Conservation (phyloP, 2,797 vertebrate species). For the Salmo trutta region DNA sequence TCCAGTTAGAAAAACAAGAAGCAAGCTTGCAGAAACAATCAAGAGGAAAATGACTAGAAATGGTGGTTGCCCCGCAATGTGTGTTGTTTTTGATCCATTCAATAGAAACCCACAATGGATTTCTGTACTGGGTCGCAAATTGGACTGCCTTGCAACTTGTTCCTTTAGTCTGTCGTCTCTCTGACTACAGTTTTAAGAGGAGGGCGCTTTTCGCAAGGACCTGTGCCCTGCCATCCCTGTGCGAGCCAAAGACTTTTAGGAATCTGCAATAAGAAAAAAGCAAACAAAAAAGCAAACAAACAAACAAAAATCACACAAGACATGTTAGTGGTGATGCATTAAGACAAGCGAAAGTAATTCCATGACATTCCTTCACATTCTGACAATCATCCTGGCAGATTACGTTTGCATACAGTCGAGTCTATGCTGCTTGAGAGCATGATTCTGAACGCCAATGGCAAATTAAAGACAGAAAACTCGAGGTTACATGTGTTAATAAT, state of each 20-base stretch:
- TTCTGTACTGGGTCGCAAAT: slow-evolving; percentile 37
- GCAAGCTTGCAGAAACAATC: slow-evolving; percentile 4
- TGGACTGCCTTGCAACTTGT: slow-evolving; percentile 48
- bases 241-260: slow-evolving; percentile 80
- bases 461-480: background rate
- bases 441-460: background rate
- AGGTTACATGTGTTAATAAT: background rate
- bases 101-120: slow-evolving; percentile 1
- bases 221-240: slow-evolving; percentile 55
- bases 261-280: slow-evolving; percentile 80
- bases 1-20: slow-evolving; percentile 16
- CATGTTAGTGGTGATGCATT: slow-evolving; percentile 49
- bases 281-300: slow-evolving; percentile 38
- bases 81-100: background rate
- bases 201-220: background rate
- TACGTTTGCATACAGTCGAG: background rate
- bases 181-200: slow-evolving; percentile 55
- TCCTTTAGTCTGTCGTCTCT: slow-evolving; percentile 42
- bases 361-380: slow-evolving; percentile 20
- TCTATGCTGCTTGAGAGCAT: background rate
- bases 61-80: background rate
- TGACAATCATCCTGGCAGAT: slow-evolving; percentile 7
- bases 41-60: slow-evolving; percentile 4
- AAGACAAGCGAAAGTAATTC: slow-evolving; percentile 32
- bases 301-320: slow-evolving; percentile 41